Conservation (phyloP, 2,888 invertebrate genomes). For the Hermodice carunculata region DNA sequence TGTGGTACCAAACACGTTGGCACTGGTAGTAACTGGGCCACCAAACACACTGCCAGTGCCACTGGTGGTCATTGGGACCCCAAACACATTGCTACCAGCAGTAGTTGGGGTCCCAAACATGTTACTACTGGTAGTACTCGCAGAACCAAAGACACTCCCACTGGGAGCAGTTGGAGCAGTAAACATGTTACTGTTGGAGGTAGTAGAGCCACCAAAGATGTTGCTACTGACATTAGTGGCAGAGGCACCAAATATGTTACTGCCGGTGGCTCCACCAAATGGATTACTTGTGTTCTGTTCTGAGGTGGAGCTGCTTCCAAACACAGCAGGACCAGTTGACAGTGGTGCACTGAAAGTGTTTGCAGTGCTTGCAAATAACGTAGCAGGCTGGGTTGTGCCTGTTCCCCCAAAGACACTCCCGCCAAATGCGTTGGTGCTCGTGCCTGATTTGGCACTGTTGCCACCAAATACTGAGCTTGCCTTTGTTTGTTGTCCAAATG, state of each 20-base stretch:
- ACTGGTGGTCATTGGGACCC: background rate
- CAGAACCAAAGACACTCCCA: background rate
- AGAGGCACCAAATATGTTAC: background rate
- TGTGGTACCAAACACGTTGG: background rate
- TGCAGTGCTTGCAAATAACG: no score
- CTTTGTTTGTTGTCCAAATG: background rate
- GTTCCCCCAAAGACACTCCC: background rate
- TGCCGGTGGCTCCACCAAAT: no score
- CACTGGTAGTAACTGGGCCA: background rate
- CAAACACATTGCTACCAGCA: background rate
- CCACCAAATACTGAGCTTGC: background rate
- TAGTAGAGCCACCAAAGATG: constrained; percentile 4
- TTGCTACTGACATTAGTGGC: background rate
- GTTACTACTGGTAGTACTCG: background rate
- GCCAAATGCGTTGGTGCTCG: background rate
- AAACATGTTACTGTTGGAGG: background rate
- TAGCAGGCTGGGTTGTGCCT: background rate
- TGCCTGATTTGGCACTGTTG: no score
- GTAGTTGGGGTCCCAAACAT: background rate
- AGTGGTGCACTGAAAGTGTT: no score
- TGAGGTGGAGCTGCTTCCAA: no score
- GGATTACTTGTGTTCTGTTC: no score
- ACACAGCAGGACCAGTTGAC: no score
- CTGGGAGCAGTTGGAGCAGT: background rate
- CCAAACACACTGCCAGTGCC: constrained; percentile 4